Percentiles rank a stretch among this genome's conserved stretches.
Conservation (phyloP, 2,113 vertebrate species). For the Paraplagusia blochii region DNA sequence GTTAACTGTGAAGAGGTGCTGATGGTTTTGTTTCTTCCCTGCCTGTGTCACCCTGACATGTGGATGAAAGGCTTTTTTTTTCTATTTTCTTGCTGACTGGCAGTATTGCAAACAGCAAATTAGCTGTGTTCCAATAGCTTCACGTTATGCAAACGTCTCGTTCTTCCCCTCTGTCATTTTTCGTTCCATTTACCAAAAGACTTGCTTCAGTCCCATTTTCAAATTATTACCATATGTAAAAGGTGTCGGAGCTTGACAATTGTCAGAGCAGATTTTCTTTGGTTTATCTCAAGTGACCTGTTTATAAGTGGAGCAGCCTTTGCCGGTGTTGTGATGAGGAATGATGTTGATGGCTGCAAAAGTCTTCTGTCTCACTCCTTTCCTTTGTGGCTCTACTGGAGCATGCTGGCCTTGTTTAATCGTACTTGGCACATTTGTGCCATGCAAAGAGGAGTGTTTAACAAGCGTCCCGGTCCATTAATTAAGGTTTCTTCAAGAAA, state of each 20-base stretch:
- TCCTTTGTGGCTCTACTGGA: constrained; percentile 39
- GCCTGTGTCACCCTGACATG: constrained; percentile 61
- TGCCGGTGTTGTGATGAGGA: constrained; percentile 37
- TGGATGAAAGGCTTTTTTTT: constrained; percentile 44
- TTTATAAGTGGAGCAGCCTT: constrained; percentile 43
- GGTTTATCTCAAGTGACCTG: constrained; percentile 27
- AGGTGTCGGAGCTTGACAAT: constrained; percentile 42
- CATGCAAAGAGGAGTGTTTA: constrained; percentile 57
- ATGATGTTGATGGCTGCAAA: constrained; percentile 34
- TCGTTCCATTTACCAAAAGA: constrained; percentile 39
- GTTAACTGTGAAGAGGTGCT: constrained; percentile 78
- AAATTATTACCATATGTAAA: constrained; percentile 49
- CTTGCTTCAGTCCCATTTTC: constrained; percentile 37
- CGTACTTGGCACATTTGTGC: constrained; percentile 63
- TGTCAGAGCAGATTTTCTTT: constrained; percentile 42
- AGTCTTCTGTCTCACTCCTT: constrained; percentile 24
- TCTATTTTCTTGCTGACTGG: constrained; percentile 64
- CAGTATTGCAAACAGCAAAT: constrained; percentile 51
- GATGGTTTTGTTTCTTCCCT: constrained; percentile 57
- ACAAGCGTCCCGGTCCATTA: constrained; percentile 52
- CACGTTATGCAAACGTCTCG: constrained; percentile 19
- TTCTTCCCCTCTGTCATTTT: constrained; percentile 46
- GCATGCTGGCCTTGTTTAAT: constrained; percentile 47
- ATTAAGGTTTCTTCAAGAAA: constrained; percentile 48
- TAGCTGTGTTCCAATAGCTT: constrained; percentile 42